phyloP scores from a whole-genome alignment of 2,888 invertebrate species.

The Mellilla xanthometata region DNA sequence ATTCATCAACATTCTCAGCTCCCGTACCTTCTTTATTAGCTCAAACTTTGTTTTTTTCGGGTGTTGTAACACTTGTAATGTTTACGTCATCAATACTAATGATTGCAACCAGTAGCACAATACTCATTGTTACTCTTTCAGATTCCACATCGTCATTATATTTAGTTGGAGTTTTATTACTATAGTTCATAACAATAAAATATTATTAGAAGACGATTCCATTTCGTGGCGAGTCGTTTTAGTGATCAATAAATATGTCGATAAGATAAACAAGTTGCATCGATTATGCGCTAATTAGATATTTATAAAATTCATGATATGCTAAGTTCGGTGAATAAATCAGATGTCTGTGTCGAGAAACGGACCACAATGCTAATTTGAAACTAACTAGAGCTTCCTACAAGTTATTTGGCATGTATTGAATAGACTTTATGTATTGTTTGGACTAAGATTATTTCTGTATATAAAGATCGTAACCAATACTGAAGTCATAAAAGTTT shows the following conservation, averaged over 20 bases:
- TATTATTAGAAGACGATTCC: constrained; percentile 48
- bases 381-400: background rate
- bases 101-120: constrained; percentile 76
- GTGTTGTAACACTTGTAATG: constrained; percentile 72
- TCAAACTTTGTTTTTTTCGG: constrained; percentile 61
- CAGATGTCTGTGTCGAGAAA: constrained; percentile 13
- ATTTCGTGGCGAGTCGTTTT: constrained; percentile 30
- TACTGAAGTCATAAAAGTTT: constrained; percentile 73
- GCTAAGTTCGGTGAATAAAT: constrained; percentile 4
- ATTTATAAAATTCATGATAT: constrained; percentile 24
- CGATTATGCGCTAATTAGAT: constrained; percentile 37
- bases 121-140: constrained; percentile 72
- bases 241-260: constrained; percentile 41
- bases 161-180: constrained; percentile 73
- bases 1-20: constrained; percentile 55
- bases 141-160: constrained; percentile 75
- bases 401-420: background rate
- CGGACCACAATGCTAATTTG: background rate
- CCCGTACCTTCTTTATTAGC: constrained; percentile 64
- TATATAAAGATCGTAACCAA: constrained; percentile 49
- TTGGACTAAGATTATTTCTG: constrained; percentile 40
- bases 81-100: constrained; percentile 81
- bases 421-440: constrained; percentile 4
- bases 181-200: constrained; percentile 65
- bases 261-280: constrained; percentile 39